Base-by-base conservation (phyloP, 2,888 invertebrate genomes). In the Aradus depressus region DNA sequence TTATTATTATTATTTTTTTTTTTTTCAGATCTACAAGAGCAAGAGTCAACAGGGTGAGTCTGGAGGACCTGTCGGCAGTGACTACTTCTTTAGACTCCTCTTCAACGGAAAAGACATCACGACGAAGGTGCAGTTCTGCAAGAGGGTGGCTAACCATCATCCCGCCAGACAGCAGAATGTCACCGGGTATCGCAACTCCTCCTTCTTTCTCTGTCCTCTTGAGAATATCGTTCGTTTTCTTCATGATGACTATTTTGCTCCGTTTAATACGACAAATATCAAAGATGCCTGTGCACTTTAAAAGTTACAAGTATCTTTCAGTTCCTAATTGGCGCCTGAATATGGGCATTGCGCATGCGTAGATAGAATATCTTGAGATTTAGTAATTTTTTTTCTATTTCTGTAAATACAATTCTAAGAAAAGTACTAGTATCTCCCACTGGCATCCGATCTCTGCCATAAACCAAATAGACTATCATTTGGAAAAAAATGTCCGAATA, bases 71-170 rank as follows among this genome's bases (percentile, higher is more conserved):
- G 64, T 76, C 0, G 76, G 81, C 0, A 76, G 77, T 61, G 80
- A 82, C 62, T 85, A 83, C 64, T 89, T 84, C 64, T 84, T 93
- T 58, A 76, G 90, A 0, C 74, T 91, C 0, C 71, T 93, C 12
- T 81, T 84, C 58, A 91, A 93, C 62, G 95, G 95, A 0, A 78
- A 77, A 52, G 90, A 92, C 65, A 79, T 90, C 0, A 93, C 93
- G 0, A 77, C 78, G 62, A 77, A 80, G 60, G 74, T 90, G 28
- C 77, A 78, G 59, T 92, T 92, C 64, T 93, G 93, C 66, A 80
- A 51, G 44, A 50, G 53, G 16, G 52, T 48, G 3, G 69, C 74
- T 0, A 64, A 56, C 50, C 61, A 62, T 44, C 50, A 57, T 4
- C 70, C 69, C 37, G 71, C 56, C 64, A 75, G 62, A 65, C 35